phyloP scores from a whole-genome alignment of 2,888 invertebrate species.

The Sarcophaga rosellei region DNA sequence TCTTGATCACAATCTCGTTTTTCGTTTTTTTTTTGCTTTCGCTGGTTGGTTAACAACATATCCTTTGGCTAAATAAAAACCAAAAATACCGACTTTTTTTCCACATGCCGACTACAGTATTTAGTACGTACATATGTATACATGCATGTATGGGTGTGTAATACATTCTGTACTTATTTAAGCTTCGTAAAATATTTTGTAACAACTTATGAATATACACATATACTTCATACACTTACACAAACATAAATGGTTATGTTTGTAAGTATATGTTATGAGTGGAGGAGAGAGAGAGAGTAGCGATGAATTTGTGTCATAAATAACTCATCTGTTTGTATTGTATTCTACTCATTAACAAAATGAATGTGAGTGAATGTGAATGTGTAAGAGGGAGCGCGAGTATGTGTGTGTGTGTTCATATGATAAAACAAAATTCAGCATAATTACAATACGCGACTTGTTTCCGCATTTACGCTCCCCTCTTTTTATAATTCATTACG shows the following conservation, averaged over 20 bases:
- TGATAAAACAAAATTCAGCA: conserved; percentile 68
- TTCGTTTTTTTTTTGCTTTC: conserved; percentile 25
- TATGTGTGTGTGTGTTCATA: conserved; percentile 38
- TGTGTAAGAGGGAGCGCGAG: conserved; percentile 18
- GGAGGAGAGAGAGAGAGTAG: background rate
- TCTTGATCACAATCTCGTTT: conserved; percentile 33
- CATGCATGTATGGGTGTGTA: background rate
- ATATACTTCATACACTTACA: background rate
- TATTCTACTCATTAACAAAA: conserved; percentile 60
- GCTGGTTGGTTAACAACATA: conserved; percentile 53
- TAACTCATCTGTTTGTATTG: conserved; percentile 65
- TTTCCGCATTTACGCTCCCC: conserved; percentile 37
- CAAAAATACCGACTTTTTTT: background rate
- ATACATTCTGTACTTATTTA: background rate
- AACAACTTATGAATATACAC: background rate
- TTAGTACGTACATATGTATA: background rate
- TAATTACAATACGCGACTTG: conserved; percentile 68
- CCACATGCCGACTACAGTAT: background rate
- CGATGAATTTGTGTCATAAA: conserved; percentile 58
- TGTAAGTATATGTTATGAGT: conserved; percentile 15
- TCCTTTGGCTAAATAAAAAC: conserved; percentile 59
- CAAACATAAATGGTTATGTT: background rate
- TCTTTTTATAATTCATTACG: background rate
- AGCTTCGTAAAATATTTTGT: background rate
- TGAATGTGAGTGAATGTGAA: conserved; percentile 31